Evolutionary conservation across 2,797 vertebrate species (phyloP), one percentile per base, ranked within the genome.

Genomic region (Tragelaphus oryx): DNA sequence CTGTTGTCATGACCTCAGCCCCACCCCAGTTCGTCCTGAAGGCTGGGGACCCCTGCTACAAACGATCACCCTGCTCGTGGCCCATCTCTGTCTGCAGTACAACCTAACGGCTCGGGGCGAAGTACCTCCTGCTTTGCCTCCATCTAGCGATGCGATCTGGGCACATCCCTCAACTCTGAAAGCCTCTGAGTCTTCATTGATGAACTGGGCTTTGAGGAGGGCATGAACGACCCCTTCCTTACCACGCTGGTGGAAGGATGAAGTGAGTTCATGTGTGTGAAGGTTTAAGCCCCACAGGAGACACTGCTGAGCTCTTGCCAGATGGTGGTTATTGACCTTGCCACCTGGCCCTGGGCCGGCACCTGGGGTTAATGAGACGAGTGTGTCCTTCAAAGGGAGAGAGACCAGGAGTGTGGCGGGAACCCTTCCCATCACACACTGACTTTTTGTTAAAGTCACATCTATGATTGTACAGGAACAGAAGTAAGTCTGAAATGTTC

Each of bases 221-320:
- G 54, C 75, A 13, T 54, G 60, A 57, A 20, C 9, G 1, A 8
- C 5, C 22, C 83, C 60, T 37, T 22, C 76, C 55, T 71, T 6
- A 0, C 3, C 3, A 11, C 6, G 1, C 14, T 8, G 57, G 82
- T 1, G 24, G 17, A 6, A 60, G 82, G 82, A 48, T 60, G 8
- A 80, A 65, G 65, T 12, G 87, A 10, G 44, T 44, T 83, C 33
- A 17, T 4, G 10, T 0, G 0, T 11, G 8, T 17, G 16, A 89
- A 52, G 57, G 37, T 65, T 87, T 59, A 87, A 91, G 89, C 46
- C 6, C 71, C 5, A 6, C 68, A 65, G 74, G 81, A 78, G 87
- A 55, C 48, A 12, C 4, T 6, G 71, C 80, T 80, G 10, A 11
- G 37, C 50, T 65, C 24, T 85, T 74, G 0, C 54, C 22, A 9